Conservation (phyloP, 2,113 vertebrate species). For the Oryzias javanicus region DNA sequence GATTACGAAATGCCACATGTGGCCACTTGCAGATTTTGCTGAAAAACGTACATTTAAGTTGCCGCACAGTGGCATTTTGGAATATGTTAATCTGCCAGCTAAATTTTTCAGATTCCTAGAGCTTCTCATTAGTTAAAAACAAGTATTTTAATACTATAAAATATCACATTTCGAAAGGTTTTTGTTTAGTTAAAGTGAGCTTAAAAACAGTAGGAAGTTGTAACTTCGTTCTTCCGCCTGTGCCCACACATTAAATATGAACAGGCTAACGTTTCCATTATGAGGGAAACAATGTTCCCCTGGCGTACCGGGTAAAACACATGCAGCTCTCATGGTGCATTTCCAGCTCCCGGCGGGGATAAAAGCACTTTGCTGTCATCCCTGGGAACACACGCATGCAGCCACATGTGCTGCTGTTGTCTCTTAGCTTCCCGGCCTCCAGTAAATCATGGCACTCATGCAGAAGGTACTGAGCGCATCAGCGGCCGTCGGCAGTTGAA, state of each 20-base stretch:
- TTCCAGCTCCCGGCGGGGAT: conserved; percentile 1
- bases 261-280: background rate
- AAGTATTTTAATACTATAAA: too few species aligned
- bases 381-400: background rate
- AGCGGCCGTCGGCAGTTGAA: conserved; percentile 13
- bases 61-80: too few species aligned
- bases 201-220: too few species aligned
- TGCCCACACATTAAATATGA: background rate
- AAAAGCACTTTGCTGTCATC: conserved; percentile 8
- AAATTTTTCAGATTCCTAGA: too few species aligned
- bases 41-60: too few species aligned
- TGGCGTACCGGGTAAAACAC: background rate
- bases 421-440: background rate
- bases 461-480: background rate
- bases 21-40: too few species aligned
- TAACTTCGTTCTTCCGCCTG: too few species aligned
- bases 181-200: too few species aligned
- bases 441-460: background rate
- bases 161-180: too few species aligned
- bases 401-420: background rate
- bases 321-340: background rate
- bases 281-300: background rate
- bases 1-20: too few species aligned
- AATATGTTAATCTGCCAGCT: too few species aligned
- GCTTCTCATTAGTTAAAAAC: too few species aligned